Evolutionary conservation across 2,888 invertebrate species (phyloP).

Genomic region (Phymatocera aterrima): DNA sequence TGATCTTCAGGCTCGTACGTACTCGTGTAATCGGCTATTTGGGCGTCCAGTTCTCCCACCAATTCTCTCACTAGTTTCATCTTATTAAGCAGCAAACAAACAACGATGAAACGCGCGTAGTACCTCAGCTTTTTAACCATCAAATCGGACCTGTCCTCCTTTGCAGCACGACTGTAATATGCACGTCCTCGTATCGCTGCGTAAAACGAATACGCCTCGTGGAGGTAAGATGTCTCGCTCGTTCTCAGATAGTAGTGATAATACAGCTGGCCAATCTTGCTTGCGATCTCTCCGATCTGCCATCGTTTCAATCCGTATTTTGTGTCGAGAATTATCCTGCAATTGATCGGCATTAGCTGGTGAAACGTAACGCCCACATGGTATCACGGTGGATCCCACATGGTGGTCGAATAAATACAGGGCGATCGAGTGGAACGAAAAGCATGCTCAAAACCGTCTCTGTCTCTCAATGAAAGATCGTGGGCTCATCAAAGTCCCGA

Average conservation of each 20-base stretch:
- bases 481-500: not conserved
- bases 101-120: slow-evolving; percentile 97
- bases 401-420: not conserved
- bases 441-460: not conserved
- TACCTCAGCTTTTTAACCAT: slow-evolving; percentile 98
- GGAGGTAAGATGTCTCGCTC: slow-evolving; percentile 96
- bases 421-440: not conserved
- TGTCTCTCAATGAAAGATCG: not conserved
- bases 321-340: slow-evolving; percentile 87
- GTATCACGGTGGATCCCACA: not conserved
- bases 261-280: slow-evolving; percentile 98
- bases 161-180: slow-evolving; percentile 94
- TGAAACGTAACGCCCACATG: slow-evolving; percentile 9
- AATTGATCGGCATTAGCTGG: slow-evolving; percentile 58
- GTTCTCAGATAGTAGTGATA: slow-evolving; percentile 98
- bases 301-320: slow-evolving; percentile 97
- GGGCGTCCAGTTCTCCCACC: slow-evolving; percentile 93
- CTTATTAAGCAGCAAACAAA: slow-evolving; percentile 94
- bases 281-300: slow-evolving; percentile 99
- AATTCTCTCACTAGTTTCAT: slow-evolving; percentile 95
- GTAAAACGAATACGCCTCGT: slow-evolving; percentile 98
- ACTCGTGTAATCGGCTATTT: slow-evolving; percentile 96
- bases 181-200: slow-evolving; percentile 95
- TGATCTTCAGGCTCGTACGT: slow-evolving; percentile 97
- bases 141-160: slow-evolving; percentile 95